Evolutionary conservation across 2,888 invertebrate genomes (phyloP), one percentile per base, ranked within the genome.

Genomic region (Nemotelus nigrinus): DNA sequence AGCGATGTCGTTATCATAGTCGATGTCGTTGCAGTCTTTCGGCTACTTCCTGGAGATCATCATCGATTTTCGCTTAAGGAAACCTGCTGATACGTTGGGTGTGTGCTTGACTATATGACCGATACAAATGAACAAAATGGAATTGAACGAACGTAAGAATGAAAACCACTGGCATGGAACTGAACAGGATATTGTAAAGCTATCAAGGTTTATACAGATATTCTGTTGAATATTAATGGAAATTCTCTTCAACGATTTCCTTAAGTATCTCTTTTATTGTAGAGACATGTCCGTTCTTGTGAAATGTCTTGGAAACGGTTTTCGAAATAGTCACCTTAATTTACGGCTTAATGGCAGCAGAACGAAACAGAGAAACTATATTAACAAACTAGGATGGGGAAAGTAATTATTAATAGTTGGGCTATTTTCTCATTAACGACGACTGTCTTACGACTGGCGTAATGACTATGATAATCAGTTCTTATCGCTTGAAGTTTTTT

Each of bases 21-120:
- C 70, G 55, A 41, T 43, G 55, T 70, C 70, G 53, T 50, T 55
- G 25, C 25, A 25, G 25, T 25, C 25, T 25, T 25, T 25, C 25
- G 25, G 25, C 25, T 25, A 25, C 25, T 25, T 25, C 25, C 25
- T 25, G 10, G 55, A 70, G 57, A 74, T 74, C 74, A 48, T 60
- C 74, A 74, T 74, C 74, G 74, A 74, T 74, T 74, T 74, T 74
- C 74, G 63, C 74, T 74, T 74, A 74, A 60, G 74, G 48, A 60
- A 63, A 63, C 74, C 60, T 74, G 25, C 25, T 25, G 74, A 74
- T 74, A 74, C 48, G 60, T 41, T 60, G 50, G 45, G 43, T 70
- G 25, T 25, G 25, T 25, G 25, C 25, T 25, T 25, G 25, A 25
- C 25, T 25, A 25, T 25, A 25, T 25, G 25, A 25, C 25, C 25